Evolutionary conservation across 2,888 invertebrate species (phyloP).

Genomic region (Diplolepis rosae): DNA sequence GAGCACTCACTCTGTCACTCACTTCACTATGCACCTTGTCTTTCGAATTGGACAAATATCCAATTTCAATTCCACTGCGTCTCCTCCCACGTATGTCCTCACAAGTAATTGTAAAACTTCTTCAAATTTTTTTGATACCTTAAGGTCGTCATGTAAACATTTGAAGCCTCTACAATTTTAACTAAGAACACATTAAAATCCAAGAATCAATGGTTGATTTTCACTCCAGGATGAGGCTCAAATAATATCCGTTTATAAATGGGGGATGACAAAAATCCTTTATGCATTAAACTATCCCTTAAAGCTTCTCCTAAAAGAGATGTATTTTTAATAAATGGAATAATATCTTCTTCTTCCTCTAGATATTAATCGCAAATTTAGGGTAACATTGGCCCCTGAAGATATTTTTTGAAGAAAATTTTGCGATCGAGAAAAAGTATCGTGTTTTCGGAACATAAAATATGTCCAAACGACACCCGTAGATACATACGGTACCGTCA

Average conservation of each 20-base stretch:
- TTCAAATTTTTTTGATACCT: background rate
- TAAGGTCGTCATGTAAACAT: background rate
- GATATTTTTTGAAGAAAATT: background rate
- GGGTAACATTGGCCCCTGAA: background rate
- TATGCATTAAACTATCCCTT: background rate
- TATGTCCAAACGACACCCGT: background rate
- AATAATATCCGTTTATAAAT: background rate
- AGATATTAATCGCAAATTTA: background rate
- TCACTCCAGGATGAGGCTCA: background rate
- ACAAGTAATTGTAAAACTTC: background rate
- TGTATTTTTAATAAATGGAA: background rate
- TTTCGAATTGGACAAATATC: constrained; percentile 31
- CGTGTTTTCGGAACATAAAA: background rate
- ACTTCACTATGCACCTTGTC: constrained; percentile 47
- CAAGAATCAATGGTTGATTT: background rate
- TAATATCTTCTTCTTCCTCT: background rate
- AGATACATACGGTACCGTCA: constrained; percentile 20
- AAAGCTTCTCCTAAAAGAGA: background rate
- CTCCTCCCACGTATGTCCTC: constrained; percentile 6
- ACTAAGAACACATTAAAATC: background rate
- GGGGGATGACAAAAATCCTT: background rate
- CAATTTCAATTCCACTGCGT: constrained; percentile 34
- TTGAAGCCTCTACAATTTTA: background rate
- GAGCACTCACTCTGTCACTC: constrained; percentile 48
- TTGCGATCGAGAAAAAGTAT: background rate